These are phyloP conservation scores for Lobophora halterata DNA, from an alignment of 2,888 invertebrate species.

Conservation along the genomic window DNA sequence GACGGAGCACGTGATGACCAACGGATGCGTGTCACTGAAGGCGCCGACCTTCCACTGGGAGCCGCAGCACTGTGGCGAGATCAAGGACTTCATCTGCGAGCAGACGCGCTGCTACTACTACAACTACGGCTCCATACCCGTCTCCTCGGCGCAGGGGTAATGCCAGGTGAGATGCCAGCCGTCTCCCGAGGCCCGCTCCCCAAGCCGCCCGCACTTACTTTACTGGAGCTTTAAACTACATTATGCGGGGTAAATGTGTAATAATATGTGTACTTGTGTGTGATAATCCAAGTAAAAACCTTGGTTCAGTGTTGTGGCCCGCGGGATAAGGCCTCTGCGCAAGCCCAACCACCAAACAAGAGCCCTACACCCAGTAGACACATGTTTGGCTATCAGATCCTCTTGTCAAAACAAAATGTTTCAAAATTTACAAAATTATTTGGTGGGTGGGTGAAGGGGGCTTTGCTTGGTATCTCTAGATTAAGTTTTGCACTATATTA, in stretches of 20 bases:
- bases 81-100: slow-evolving; percentile 94
- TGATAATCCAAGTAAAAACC: slow-evolving; percentile 55
- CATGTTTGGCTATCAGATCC: slow-evolving; percentile 45
- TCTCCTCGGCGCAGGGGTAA: slow-evolving; percentile 95
- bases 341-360: slow-evolving; percentile 81
- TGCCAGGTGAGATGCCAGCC: slow-evolving; percentile 87
- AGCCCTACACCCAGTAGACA: slow-evolving; percentile 76
- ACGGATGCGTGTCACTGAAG: slow-evolving; percentile 89
- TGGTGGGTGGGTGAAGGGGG: slow-evolving; percentile 82
- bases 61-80: slow-evolving; percentile 89
- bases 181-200: slow-evolving; percentile 78
- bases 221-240: slow-evolving; percentile 26
- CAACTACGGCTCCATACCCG: slow-evolving; percentile 94
- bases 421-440: slow-evolving; percentile 64
- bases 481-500: slow-evolving; percentile 13
- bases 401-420: slow-evolving; percentile 27
- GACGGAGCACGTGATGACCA: slow-evolving; percentile 78
- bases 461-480: slow-evolving; percentile 80
- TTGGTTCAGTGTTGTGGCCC: slow-evolving; percentile 68
- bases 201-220: slow-evolving; percentile 62
- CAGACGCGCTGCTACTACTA: slow-evolving; percentile 95
- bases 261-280: slow-evolving; percentile 43
- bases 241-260: slow-evolving; percentile 37
- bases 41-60: slow-evolving; percentile 91
- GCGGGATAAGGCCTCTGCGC: slow-evolving; percentile 77